Conservation (phyloP, 2,888 invertebrate species). For the Drosophila robusta region DNA sequence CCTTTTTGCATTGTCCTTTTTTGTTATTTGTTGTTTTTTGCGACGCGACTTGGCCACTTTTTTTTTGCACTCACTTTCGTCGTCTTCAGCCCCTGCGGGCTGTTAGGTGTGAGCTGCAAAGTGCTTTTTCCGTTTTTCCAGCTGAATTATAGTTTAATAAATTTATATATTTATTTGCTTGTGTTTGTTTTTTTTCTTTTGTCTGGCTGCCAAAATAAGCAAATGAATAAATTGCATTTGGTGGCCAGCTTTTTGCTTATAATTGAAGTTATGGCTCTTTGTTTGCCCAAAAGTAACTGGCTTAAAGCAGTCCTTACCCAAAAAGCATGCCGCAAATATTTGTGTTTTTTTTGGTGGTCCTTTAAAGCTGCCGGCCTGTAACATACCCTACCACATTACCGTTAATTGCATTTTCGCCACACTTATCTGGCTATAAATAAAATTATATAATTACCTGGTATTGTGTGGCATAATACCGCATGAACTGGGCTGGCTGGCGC, state of each 20-base stretch:
- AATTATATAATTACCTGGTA: constrained; percentile 80
- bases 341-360: background rate
- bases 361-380: constrained; percentile 7
- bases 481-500: constrained; percentile 7
- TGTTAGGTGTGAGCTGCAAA: constrained; percentile 61
- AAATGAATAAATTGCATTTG: constrained; percentile 61
- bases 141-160: constrained; percentile 80
- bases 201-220: constrained; percentile 27
- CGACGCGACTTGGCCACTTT: constrained; percentile 51
- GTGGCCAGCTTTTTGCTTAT: constrained; percentile 28
- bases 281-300: background rate
- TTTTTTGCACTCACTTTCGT: constrained; percentile 33
- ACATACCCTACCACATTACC: constrained; percentile 26
- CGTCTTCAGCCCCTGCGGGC: constrained; percentile 1
- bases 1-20: constrained; percentile 63
- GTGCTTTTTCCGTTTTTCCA: constrained; percentile 68
- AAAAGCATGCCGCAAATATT: constrained; percentile 17
- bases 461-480: constrained; percentile 59
- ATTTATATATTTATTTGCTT: constrained; percentile 65
- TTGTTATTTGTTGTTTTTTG: constrained; percentile 32
- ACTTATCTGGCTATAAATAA: constrained; percentile 81
- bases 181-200: constrained; percentile 14
- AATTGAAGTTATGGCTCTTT: constrained; percentile 56
- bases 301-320: constrained; percentile 25
- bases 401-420: constrained; percentile 79